Evolutionary conservation across 2,888 invertebrate genomes (phyloP), one percentile per base, ranked within the genome.

Genomic region (Seira ritae): DNA sequence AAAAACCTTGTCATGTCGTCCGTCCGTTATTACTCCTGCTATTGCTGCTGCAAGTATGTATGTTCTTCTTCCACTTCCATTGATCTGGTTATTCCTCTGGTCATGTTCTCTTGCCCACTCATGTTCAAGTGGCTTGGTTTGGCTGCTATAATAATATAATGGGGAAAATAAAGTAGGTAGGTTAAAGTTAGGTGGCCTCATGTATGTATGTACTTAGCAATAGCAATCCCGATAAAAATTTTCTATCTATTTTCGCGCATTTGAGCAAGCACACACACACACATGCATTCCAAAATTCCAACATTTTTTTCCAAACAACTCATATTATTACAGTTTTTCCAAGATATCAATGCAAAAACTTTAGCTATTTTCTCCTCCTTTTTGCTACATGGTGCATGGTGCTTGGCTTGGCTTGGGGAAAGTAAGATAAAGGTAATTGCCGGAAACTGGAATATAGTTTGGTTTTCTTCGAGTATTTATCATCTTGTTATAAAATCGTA

Each of bases 381-480:
- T 20, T 20, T 73, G 31, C 23, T 69, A 42, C 46, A 31, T 42
- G 46, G 67, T 76, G 68, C 15, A 12, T 42, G 22, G 8, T 66
- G 10, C 8, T 66, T 8, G 20, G 8, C 23, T 3, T 22, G 23
- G 12, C 8, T 22, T 20, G 20, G 62, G 12, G 65, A 72, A 55
- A 62, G 62, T 24, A 80, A 73, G 80, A 80, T 80, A 80, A 80
- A 80, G 69, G 80, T 80, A 80, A 80, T 80, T 80, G 80, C 80
- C 80, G 80, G 80, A 80, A n/a, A 80, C 80, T 70, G 50, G 68
- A 69, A 80, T 74, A 80, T 62, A 80, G 69, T 60, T 79, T 79
- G 72, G 71, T 70, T 69, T 71, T 24, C 65, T 62, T 62, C 22
- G 10, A 20, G 62, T n/a, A 20, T 62, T 62, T 62, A 62, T 22